phyloP scores from a whole-genome alignment of 1,140 invertebrate genomes.

The Caenorhabditis inopinata region DNA sequence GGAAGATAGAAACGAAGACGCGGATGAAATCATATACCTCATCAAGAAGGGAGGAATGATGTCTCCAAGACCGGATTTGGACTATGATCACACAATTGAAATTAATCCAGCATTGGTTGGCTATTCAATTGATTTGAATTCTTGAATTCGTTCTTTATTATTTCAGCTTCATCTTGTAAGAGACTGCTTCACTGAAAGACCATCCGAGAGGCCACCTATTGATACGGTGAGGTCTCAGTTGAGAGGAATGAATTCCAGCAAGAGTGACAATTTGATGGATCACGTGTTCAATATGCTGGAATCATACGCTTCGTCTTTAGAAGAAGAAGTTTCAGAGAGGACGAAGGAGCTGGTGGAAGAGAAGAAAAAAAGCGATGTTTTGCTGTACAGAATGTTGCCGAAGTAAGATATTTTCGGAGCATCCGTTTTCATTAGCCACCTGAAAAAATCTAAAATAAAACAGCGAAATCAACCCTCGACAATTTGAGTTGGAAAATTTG shows the following conservation, averaged over 20 bases:
- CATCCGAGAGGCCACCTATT: slow-evolving; percentile 48
- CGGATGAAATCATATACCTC: slow-evolving; percentile 55
- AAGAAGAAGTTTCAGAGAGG: slow-evolving; percentile 83
- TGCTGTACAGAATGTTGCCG: slow-evolving; percentile 87
- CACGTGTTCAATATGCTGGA: slow-evolving; percentile 51
- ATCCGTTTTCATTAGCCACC: no score
- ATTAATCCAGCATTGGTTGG: slow-evolving; percentile 55
- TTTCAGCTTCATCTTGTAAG: slow-evolving; percentile 55
- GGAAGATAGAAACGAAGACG: slow-evolving; percentile 37
- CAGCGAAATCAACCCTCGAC: no score
- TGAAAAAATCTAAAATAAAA: no score
- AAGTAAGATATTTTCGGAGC: slow-evolving; percentile 73
- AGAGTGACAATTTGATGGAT: slow-evolving; percentile 48
- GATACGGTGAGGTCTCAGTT: slow-evolving; percentile 44
- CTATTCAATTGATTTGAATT: background rate
- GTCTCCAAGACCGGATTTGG: slow-evolving; percentile 43
- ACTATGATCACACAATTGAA: slow-evolving; percentile 41
- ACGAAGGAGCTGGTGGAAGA: slow-evolving; percentile 90
- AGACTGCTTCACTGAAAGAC: slow-evolving; percentile 61
- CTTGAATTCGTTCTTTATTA: background rate
- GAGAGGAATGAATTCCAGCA: slow-evolving; percentile 46
- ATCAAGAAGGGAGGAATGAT: slow-evolving; percentile 50
- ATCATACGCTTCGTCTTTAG: slow-evolving; percentile 68
- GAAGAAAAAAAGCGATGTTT: slow-evolving; percentile 88
- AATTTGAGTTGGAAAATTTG: no score